Evolutionary conservation across 2,888 invertebrate species (phyloP), one percentile per base, ranked within the genome.

Genomic region (Stramonita haemastoma): DNA sequence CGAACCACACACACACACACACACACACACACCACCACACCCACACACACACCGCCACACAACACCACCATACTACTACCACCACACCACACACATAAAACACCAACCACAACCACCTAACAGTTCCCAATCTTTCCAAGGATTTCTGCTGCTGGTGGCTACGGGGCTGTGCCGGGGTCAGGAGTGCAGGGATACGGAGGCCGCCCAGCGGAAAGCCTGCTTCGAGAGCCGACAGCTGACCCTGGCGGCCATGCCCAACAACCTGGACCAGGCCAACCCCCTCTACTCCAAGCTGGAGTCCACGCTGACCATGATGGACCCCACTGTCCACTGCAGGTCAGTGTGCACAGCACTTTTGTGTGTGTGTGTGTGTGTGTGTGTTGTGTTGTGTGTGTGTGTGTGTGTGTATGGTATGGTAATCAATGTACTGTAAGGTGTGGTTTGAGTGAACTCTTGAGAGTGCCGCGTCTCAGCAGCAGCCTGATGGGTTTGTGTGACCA

Each of bases 221-320:
- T 86, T 86, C n/a, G 66, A 1, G 2, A n/a, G 0, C 29, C 84
- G 57, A n/a, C 6, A 22, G 0, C 66, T 86, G n/a, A 22, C 0
- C 22, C 86, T 86, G 56, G 56, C 86, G 5, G 66, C 5, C 19
- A 87, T 87, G 87, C 87, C 87, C 26, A 15, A 0, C 0, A 87
- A 73, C 87, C 70, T 87, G 60, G 87, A 87, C 87, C 11, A 0
- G 0, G 11, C 34, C 29, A 26, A 87, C 73, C 73, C 87, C 4
- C n/a, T 87, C 19, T 87, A 87, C 29, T 0, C 13, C 46, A 36
- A n/a, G n/a, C 34, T 36, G 36, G 73, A 73, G 87, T 46, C 87
- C 46, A 87, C 73, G 26, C 66, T 87, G 36, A 87, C 87, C 46
- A 66, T 73, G 46, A 87, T 87, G 87, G 87, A 87, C 73, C 87